phyloP scores from a whole-genome alignment of 2,888 invertebrate species.

The Steinernema hermaphroditum region DNA sequence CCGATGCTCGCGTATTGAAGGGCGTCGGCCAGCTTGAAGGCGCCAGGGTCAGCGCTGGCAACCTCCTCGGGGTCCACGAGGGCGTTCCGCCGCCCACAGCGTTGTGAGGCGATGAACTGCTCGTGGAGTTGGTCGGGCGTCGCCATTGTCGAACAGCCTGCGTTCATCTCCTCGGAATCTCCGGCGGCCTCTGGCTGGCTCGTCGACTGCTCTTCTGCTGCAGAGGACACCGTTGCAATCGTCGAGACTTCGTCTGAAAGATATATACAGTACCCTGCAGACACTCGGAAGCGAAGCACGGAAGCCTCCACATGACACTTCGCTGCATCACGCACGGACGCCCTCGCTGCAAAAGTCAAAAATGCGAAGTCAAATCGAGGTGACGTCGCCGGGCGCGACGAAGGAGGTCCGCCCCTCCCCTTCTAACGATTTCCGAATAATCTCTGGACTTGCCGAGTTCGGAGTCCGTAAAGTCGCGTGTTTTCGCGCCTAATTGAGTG shows the following conservation, averaged over 20 bases:
- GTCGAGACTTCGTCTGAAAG: neutral
- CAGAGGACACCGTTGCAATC: neutral
- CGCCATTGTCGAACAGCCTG: neutral
- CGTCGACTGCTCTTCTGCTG: neutral
- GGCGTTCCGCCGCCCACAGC: neutral
- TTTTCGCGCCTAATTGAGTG: no score
- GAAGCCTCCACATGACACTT: neutral
- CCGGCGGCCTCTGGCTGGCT: neutral
- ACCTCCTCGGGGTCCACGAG: neutral
- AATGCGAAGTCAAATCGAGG: neutral
- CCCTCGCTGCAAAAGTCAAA: no score
- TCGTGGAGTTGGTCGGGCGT: slow-evolving; percentile 16
- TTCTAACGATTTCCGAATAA: slow-evolving; percentile 26
- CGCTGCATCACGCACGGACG: neutral
- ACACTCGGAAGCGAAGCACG: neutral
- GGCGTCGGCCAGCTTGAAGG: slow-evolving; percentile 7
- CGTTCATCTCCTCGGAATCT: neutral
- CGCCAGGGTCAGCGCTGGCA: neutral
- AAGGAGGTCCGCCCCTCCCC: neutral
- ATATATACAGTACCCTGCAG: neutral
- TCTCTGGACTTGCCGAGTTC: slow-evolving; percentile 12
- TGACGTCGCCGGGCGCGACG: neutral
- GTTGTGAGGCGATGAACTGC: slow-evolving; percentile 16
- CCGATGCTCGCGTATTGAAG: neutral
- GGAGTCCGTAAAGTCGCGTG: no score